Evolutionary conservation across 2,888 invertebrate species (phyloP).

Genomic region (Dichetophora obliterata): DNA sequence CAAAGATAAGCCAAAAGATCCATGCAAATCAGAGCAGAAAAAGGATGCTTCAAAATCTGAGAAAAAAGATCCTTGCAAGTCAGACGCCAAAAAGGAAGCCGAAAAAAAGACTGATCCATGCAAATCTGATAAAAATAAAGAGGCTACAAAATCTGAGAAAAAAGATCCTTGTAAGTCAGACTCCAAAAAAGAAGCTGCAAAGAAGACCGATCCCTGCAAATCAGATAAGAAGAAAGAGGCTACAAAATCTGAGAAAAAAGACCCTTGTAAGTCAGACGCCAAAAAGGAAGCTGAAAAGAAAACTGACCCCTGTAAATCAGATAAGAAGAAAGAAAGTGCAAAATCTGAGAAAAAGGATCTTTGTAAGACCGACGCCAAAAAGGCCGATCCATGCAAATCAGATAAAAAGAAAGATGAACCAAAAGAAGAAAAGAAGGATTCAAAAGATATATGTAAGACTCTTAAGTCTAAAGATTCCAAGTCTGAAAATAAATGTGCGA

Average conservation of each 20-base stretch:
- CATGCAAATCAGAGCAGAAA: not conserved
- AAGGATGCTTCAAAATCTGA: not conserved
- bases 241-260: constrained; percentile 30
- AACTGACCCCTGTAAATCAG: not conserved
- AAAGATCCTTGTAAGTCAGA: constrained; percentile 26
- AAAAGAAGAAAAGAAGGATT: constrained; percentile 24
- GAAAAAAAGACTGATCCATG: not conserved
- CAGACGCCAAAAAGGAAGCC: not conserved
- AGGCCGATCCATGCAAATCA: constrained; percentile 33
- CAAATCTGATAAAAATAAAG: not conserved
- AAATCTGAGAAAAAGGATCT: constrained; percentile 27
- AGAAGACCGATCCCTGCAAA: constrained; percentile 36
- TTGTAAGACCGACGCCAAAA: constrained; percentile 28
- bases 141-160: not conserved
- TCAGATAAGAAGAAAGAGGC: constrained; percentile 22
- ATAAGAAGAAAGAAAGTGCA: constrained; percentile 9
- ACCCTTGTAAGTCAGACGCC: constrained; percentile 17
- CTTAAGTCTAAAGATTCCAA: constrained; percentile 6
- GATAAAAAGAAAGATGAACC: constrained; percentile 33
- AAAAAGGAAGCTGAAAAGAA: constrained; percentile 33
- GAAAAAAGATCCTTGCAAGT: not conserved
- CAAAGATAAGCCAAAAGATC: not conserved
- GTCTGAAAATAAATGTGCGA: not conserved
- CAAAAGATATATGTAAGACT: not conserved
- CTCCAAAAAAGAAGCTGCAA: constrained; percentile 5